A percentile compares a stretch with the other conserved stretches of the same genome.
phyloP scores from a whole-genome alignment of 2,113 vertebrate species.

The Hystrix cristata region DNA sequence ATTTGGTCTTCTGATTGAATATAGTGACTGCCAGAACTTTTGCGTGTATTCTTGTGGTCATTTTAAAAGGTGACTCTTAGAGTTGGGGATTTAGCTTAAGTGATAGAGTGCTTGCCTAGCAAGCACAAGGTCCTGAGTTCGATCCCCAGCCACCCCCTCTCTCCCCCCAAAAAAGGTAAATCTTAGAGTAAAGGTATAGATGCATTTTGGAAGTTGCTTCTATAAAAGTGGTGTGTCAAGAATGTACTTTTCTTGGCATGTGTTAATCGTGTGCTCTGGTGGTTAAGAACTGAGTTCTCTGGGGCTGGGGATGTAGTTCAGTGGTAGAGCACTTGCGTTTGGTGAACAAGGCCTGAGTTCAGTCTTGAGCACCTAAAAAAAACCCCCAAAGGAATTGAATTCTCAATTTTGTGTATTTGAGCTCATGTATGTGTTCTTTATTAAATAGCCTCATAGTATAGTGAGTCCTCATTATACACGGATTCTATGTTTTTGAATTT shows the following conservation, averaged over 20 bases:
- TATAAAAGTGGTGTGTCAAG: not conserved
- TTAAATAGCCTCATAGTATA: not conserved
- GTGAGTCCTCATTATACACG: accelerated
- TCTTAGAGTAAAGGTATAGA: not conserved
- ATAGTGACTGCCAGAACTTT: not conserved
- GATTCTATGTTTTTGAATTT: not conserved
- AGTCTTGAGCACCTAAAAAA: not conserved
- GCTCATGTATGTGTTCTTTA: accelerated
- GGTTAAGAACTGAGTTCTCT: not conserved
- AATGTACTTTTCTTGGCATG: not conserved
- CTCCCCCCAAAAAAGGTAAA: too few relatives aligned
- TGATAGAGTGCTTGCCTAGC: too few relatives aligned
- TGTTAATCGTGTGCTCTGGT: not conserved
- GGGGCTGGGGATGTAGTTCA: not conserved
- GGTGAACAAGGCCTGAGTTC: not conserved
- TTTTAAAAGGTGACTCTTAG: not conserved
- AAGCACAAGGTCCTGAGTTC: too few relatives aligned
- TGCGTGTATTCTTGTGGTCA: not conserved
- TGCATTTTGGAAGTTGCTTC: not conserved
- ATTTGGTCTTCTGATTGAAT: accelerated
- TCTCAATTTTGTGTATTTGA: accelerated
- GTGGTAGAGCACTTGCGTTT: not conserved
- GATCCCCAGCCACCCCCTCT: too few relatives aligned
- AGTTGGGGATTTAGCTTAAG: not conserved
- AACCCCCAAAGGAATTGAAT: not conserved